These are phyloP conservation scores for Trichacis sp. DNA, from an alignment of 2,888 invertebrate species.

Conservation along the genomic window DNA sequence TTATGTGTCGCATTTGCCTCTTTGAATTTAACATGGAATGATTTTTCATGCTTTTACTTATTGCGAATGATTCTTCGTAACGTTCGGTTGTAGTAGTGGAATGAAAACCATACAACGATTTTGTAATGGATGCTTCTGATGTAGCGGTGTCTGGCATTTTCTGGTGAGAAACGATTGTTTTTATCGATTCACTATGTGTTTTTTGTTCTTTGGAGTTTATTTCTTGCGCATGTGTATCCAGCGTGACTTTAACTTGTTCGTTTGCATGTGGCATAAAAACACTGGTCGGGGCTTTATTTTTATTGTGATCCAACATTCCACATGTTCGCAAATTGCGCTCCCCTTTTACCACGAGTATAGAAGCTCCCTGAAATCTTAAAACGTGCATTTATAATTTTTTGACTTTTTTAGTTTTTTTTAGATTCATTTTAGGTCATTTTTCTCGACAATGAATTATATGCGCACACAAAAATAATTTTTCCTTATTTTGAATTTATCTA, in stretches of 20 bases:
- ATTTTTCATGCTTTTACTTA: not conserved
- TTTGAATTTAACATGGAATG: slow-evolving; percentile 6
- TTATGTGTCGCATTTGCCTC: slow-evolving; percentile 21
- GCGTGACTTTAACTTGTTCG: slow-evolving; percentile 74
- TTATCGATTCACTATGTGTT: slow-evolving; percentile 9
- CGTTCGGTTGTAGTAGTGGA: not conserved
- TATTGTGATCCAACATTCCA: slow-evolving; percentile 79
- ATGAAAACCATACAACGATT: not conserved
- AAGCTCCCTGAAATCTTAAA: slow-evolving; percentile 75
- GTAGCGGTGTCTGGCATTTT: not conserved
- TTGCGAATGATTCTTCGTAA: not conserved
- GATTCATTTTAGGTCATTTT: too few relatives aligned
- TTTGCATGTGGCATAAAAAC: slow-evolving; percentile 71
- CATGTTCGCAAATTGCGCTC: slow-evolving; percentile 83
- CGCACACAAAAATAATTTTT: too few relatives aligned
- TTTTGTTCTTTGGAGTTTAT: slow-evolving; percentile 54
- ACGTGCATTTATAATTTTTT: too few relatives aligned
- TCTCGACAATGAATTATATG: too few relatives aligned
- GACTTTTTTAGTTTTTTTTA: too few relatives aligned
- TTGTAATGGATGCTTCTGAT: not conserved
- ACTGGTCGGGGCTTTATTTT: slow-evolving; percentile 72
- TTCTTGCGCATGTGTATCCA: slow-evolving; percentile 73
- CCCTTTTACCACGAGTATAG: slow-evolving; percentile 85
- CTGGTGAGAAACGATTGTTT: slow-evolving; percentile 54
- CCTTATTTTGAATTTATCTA: too few relatives aligned